These are phyloP conservation scores for Notechis scutatus DNA, from an alignment of 2,113 vertebrate genomes.

Conservation along the genomic window DNA sequence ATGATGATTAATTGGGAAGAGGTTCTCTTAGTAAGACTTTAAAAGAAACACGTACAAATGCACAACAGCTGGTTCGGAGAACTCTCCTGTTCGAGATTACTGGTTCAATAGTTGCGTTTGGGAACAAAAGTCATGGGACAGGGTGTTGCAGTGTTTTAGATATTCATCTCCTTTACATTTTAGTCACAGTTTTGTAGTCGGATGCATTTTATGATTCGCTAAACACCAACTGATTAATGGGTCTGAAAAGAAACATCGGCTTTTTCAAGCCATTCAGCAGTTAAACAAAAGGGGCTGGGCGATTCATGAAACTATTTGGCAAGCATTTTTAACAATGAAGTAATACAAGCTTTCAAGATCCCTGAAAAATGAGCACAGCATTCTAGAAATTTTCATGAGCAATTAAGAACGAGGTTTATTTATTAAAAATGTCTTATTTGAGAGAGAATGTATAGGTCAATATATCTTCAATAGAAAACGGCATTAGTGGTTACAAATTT, in stretches of 20 bases:
- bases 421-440: not conserved
- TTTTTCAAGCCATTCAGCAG: not conserved
- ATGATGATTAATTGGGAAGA: not conserved
- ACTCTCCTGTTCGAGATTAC: not conserved
- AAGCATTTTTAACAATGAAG: not conserved
- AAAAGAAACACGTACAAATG: not conserved
- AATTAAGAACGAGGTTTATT: not conserved
- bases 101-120: rapidly evolving
- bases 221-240: not conserved
- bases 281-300: not conserved
- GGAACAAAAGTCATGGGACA: not conserved
- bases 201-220: not conserved
- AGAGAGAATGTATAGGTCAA: not conserved
- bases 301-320: not conserved
- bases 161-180: rapidly evolving
- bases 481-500: not conserved
- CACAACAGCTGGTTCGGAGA: not conserved
- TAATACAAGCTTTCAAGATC: not conserved
- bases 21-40: not conserved
- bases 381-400: not conserved
- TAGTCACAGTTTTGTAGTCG: not conserved
- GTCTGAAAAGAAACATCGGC: rapidly evolving
- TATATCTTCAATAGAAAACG: not conserved
- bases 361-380: not conserved
- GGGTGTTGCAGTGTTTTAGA: not conserved